Conservation (phyloP, 2,888 invertebrate genomes). For the Fragum sueziense region DNA sequence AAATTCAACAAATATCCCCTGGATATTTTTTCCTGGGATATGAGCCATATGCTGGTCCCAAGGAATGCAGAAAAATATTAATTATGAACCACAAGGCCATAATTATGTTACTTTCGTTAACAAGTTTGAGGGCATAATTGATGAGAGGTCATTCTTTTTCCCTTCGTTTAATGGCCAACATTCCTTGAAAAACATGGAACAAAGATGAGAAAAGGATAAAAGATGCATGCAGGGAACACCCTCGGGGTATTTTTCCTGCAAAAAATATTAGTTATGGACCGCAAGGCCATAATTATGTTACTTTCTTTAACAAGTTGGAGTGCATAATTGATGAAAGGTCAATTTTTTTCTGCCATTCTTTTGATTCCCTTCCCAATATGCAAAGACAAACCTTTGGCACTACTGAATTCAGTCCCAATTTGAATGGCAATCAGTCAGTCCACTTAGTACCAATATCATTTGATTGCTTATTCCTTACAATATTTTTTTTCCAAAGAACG, state of each 20-base stretch:
- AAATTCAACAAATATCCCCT: background rate
- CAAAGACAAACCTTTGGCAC: no score
- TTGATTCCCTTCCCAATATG: no score
- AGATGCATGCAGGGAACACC: no score
- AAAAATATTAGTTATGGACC: slow-evolving; percentile 14
- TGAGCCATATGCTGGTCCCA: slow-evolving; percentile 10
- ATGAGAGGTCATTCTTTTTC: background rate
- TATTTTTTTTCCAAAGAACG: no score
- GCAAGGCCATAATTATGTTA: slow-evolving; percentile 8
- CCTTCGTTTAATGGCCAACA: background rate
- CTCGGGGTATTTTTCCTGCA: no score
- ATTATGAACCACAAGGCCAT: slow-evolving; percentile 15
- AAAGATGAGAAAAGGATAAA: no score
- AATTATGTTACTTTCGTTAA: slow-evolving; percentile 11
- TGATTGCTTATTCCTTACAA: no score
- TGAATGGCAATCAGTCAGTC: no score
- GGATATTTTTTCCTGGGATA: background rate
- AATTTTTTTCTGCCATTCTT: background rate
- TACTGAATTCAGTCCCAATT: no score
- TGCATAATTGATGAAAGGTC: slow-evolving; percentile 12
- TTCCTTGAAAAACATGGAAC: no score
- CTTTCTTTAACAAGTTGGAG: slow-evolving; percentile 20
- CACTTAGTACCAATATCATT: no score
- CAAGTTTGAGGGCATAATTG: slow-evolving; percentile 19
- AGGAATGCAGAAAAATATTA: slow-evolving; percentile 16